Percentiles rank a stretch among this genome's conserved stretches.
These are phyloP conservation scores for Antheraea pernyi DNA, from an alignment of 1,140 invertebrate genomes.

Conservation along the genomic window DNA sequence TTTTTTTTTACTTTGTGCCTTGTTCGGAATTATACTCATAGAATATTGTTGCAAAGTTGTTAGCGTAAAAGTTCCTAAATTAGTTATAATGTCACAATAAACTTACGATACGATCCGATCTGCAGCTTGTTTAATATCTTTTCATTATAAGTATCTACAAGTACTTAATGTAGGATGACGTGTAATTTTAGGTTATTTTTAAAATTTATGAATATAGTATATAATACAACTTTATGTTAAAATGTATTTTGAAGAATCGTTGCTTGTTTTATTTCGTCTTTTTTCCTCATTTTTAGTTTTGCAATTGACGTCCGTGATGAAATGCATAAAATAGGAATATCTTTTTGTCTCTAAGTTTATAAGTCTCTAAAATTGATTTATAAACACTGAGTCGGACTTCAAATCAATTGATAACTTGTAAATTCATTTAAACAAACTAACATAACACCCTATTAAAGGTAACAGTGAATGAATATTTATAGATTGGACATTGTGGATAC, in stretches of 20 bases:
- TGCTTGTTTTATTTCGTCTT: neutral
- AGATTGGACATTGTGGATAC: neutral
- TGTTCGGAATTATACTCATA: constrained; percentile 6
- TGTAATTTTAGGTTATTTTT: neutral
- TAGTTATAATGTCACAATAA: neutral
- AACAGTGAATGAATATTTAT: neutral
- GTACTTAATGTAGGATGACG: constrained; percentile 4
- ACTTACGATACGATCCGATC: neutral
- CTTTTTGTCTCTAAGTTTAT: too few species aligned
- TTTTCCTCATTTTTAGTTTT: neutral
- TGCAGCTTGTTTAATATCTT: neutral
- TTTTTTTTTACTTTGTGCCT: constrained; percentile 18
- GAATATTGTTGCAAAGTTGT: constrained; percentile 5
- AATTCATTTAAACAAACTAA: neutral
- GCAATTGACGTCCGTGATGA: neutral
- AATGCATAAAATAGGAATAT: too few species aligned
- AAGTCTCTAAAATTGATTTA: too few species aligned
- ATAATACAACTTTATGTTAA: neutral
- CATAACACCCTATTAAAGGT: neutral
- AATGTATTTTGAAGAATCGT: neutral
- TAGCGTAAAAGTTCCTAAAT: constrained; percentile 19
- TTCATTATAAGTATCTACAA: neutral
- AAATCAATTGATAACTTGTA: neutral
- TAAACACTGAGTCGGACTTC: neutral
- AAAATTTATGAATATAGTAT: neutral